Evolutionary conservation across 2,113 vertebrate species (phyloP).

Genomic region (Hippocampus barbouri): DNA sequence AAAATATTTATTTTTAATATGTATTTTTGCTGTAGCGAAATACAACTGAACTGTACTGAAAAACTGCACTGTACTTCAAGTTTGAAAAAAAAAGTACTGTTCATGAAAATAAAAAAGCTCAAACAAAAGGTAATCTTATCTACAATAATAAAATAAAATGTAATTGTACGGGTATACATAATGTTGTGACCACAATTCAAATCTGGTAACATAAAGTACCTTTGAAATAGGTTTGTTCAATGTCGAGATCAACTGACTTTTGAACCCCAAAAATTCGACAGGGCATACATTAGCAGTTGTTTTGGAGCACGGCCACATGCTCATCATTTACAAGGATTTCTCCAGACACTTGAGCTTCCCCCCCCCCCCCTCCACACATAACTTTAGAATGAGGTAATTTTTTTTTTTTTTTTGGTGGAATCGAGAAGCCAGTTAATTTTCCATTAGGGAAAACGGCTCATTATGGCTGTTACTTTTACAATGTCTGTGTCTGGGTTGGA

Average conservation of each 20-base stretch:
- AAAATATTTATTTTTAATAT: too few species aligned
- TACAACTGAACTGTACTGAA: too few species aligned
- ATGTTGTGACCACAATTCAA: neutral
- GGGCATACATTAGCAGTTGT: constrained; percentile 20
- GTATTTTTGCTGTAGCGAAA: too few species aligned
- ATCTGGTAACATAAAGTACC: constrained; percentile 1
- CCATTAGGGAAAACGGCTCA: constrained; percentile 12
- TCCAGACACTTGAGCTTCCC: constrained; percentile 25
- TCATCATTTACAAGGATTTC: constrained; percentile 42
- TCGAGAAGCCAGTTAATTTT: constrained; percentile 21
- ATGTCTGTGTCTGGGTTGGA: neutral
- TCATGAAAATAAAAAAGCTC: too few species aligned
- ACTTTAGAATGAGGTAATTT: constrained; percentile 61
- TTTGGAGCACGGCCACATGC: constrained; percentile 49
- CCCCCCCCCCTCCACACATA: constrained; percentile 33
- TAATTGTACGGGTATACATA: neutral
- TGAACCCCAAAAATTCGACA: constrained; percentile 33
- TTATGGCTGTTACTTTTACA: constrained; percentile 3
- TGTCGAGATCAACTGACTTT: constrained; percentile 5
- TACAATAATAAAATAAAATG: neutral
- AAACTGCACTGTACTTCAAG: too few species aligned
- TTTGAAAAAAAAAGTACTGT: too few species aligned
- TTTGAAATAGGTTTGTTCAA: neutral
- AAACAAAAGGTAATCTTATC: too few species aligned
- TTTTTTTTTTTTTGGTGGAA: constrained; percentile 11